phyloP scores from a whole-genome alignment of 2,888 invertebrate genomes.

The Idaea straminata region DNA sequence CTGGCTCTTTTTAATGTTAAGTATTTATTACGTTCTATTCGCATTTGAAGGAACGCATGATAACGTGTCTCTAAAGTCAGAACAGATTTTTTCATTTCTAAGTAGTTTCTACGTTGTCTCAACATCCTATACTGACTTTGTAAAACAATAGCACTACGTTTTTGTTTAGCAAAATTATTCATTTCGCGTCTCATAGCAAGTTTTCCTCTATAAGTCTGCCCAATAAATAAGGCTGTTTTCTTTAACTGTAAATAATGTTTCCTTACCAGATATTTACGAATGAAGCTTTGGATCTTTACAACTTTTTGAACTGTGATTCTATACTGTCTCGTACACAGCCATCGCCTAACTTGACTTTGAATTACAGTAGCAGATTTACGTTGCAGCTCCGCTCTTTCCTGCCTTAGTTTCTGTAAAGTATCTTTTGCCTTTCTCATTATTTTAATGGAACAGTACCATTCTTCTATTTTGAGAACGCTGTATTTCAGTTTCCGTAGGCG shows the following conservation, averaged over 20 bases:
- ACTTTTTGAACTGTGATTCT: constrained; percentile 40
- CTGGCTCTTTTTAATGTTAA: constrained; percentile 55
- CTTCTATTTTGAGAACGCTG: constrained; percentile 75
- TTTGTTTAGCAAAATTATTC: constrained; percentile 37
- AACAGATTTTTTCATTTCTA: constrained; percentile 48
- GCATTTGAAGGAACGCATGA: constrained; percentile 55
- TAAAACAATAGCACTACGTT: constrained; percentile 49
- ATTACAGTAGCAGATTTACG: constrained; percentile 48
- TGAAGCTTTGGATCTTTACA: constrained; percentile 48
- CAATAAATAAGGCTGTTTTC: constrained; percentile 50
- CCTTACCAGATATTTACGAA: constrained; percentile 49
- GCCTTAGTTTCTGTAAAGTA: constrained; percentile 39
- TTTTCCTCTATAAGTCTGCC: constrained; percentile 61
- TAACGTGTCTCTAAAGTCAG: constrained; percentile 44
- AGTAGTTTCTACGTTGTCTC: constrained; percentile 39
- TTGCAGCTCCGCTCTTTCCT: constrained; percentile 42
- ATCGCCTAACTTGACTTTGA: constrained; percentile 55
- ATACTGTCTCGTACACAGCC: constrained; percentile 54
- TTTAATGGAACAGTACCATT: constrained; percentile 65
- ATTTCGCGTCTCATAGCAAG: constrained; percentile 57
- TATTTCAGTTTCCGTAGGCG: constrained; percentile 48
- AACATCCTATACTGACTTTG: constrained; percentile 69
- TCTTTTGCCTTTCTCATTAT: constrained; percentile 49
- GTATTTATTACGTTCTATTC: constrained; percentile 45
- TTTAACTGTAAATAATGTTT: constrained; percentile 45